A percentile compares a stretch with the other conserved stretches of the same genome.
phyloP scores from a whole-genome alignment of 2,797 vertebrate genomes.

The Muscicapa striata region DNA sequence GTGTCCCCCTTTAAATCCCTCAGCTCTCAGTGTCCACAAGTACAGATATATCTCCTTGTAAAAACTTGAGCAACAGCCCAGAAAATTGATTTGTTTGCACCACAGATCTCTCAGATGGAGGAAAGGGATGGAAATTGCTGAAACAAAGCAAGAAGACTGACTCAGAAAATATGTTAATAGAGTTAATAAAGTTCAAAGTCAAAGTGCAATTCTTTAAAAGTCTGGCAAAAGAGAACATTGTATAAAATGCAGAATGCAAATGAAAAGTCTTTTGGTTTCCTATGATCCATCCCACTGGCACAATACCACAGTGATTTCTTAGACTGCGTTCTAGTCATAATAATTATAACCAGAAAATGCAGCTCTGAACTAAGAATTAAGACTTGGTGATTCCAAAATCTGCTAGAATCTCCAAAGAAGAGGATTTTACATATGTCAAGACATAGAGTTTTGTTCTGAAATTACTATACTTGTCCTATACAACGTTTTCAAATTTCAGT shows the following conservation, averaged over 20 bases:
- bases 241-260: background rate
- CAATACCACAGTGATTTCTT: background rate
- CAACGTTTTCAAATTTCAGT: background rate
- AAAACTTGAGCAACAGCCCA: background rate
- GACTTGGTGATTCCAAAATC: background rate
- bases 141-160: conserved; percentile 12
- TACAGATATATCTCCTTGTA: background rate
- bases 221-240: background rate
- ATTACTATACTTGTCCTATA: background rate
- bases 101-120: background rate
- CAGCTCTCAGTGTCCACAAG: background rate
- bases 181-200: conserved; percentile 5
- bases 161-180: background rate
- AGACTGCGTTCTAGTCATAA: background rate
- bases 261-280: background rate
- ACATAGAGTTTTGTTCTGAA: background rate
- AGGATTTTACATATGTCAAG: background rate
- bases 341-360: background rate
- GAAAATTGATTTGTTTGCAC: conserved; percentile 37
- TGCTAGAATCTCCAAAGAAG: background rate
- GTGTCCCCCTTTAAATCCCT: background rate
- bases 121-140: background rate
- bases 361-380: background rate
- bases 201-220: background rate
- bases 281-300: background rate